Conservation (phyloP, 2,113 vertebrate species). For the Ascaphus truei region DNA sequence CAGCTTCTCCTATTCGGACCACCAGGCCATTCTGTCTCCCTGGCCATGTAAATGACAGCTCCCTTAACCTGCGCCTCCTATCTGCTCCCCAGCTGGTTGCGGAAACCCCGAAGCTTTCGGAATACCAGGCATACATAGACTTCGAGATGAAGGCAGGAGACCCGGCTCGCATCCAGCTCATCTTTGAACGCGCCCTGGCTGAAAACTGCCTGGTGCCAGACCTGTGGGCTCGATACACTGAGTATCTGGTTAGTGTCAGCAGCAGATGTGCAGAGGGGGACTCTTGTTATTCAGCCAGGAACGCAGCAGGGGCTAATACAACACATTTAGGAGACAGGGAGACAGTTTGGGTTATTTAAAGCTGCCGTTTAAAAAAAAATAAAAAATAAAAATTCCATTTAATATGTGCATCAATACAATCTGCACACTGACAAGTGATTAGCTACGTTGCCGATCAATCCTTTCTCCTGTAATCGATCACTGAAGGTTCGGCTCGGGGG, state of each 20-base stretch:
- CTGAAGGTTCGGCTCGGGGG: too few relatives aligned
- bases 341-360: too few relatives aligned
- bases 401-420: too few relatives aligned
- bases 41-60: too few relatives aligned
- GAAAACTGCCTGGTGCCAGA: constrained; percentile 97
- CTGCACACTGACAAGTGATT: too few relatives aligned
- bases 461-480: too few relatives aligned
- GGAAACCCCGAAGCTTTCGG: constrained; percentile 83
- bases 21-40: too few relatives aligned
- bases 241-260: constrained; percentile 86
- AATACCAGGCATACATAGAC: constrained; percentile 91
- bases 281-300: background rate
- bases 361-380: too few relatives aligned
- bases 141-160: constrained; percentile 88
- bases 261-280: rapidly evolving
- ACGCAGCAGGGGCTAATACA: background rate
- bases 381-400: too few relatives aligned
- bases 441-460: too few relatives aligned
- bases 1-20: too few relatives aligned
- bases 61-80: too few relatives aligned
- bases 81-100: constrained; percentile 72
- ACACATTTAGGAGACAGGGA: background rate
- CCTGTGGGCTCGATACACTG: constrained; percentile 88
- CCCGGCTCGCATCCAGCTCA: constrained; percentile 85
- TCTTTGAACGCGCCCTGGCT: constrained; percentile 85